phyloP scores from a whole-genome alignment of 2,113 vertebrate genomes.

The Thunnus thynnus region DNA sequence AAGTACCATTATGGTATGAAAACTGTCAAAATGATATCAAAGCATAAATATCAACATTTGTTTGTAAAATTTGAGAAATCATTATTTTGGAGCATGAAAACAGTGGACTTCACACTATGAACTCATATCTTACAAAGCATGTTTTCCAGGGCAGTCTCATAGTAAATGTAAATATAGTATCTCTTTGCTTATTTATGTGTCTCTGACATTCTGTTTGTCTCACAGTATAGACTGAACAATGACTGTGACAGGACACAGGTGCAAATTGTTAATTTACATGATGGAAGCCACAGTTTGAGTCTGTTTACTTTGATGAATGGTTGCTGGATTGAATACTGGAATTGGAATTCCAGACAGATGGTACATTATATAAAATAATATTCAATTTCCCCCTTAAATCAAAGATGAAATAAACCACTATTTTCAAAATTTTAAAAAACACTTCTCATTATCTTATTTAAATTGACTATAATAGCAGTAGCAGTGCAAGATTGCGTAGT shows the following conservation, averaged over 20 bases:
- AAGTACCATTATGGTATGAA: neutral
- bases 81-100: neutral
- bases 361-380: constrained; percentile 13
- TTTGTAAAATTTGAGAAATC: neutral
- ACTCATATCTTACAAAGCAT: neutral
- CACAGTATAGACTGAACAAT: neutral
- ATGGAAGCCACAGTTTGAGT: constrained; percentile 53
- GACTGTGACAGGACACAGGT: constrained; percentile 49
- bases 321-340: constrained; percentile 1
- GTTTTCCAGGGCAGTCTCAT: neutral
- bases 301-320: constrained; percentile 34
- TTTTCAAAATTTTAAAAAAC: too few relatives aligned
- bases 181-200: constrained; percentile 18
- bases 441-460: neutral
- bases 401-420: neutral
- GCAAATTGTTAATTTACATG: constrained; percentile 58
- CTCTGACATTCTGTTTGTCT: constrained; percentile 13
- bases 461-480: neutral
- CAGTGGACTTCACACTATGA: neutral
- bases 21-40: neutral
- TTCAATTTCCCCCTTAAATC: constrained; percentile 2
- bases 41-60: neutral
- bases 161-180: neutral
- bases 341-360: constrained; percentile 3
- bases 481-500: neutral